Base-by-base conservation (phyloP, 2,888 invertebrate species). In the Platerodrilus igneus region DNA sequence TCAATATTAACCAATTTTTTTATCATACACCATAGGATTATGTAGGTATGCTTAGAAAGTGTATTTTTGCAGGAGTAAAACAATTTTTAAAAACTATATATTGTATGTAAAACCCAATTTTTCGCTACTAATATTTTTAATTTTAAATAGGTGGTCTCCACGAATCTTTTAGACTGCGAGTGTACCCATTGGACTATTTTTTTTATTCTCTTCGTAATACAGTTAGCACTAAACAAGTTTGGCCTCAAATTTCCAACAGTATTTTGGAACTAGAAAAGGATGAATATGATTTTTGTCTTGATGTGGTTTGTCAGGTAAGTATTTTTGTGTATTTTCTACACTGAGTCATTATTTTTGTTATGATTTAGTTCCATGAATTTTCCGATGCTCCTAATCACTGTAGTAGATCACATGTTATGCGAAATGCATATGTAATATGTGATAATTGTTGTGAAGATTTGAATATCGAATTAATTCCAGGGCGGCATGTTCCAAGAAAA, bases 391-490 rank as follows among this genome's bases (percentile, higher is more conserved):
- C 44, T 4, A 26, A 44, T 10, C 57, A 67, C 40, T 73, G 73
- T 41, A 65, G 70, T 1, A 52, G 62, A n/a, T 71, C 72, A 0
- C 57, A 52, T 42, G 69, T 69, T 0, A 59, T 58, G 2, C 66
- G 73, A 3, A 70, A 67, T 65, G 62, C 60, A 0, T 73, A 57
- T 28, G 55, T 58, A 4, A 65, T 73, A 13, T 66, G 69, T 16
- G 71, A 73, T 41, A 65, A 66, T 30, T 65, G 70, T 56, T 67
- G 68, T 40, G 46, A 49, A 0, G 65, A 68, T 47, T 44, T 72
- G 13, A 64, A 62, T 6, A 61, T 73, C 2, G 29, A 55, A 1
- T 40, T 68, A 2, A 55, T 64, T 32, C 63, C 64, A 0, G 72
- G 70, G 0, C 59, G 58, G 5, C 73, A 73, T 52, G 48, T 66